Evolutionary conservation across 2,797 vertebrate species (phyloP).

Genomic region (Periophthalmus magnuspinnatus): DNA sequence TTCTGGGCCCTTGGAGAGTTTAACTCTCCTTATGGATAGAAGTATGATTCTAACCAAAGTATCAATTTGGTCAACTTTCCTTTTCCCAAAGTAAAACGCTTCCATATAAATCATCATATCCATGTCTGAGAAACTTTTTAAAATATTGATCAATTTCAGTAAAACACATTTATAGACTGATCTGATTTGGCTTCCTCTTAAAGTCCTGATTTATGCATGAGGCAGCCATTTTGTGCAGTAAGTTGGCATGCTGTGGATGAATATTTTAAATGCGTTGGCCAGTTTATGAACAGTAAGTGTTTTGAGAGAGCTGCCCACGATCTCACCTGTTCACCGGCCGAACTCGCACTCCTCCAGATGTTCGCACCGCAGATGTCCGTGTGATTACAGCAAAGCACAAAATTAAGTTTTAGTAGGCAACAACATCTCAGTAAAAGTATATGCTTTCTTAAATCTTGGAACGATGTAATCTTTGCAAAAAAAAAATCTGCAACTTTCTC

Average conservation of each 20-base stretch:
- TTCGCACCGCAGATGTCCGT: slow-evolving; percentile 4
- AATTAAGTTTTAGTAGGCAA: too few relatives aligned
- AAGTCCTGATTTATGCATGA: slow-evolving; percentile 11
- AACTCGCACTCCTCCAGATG: slow-evolving; percentile 20
- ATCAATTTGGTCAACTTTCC: too few relatives aligned
- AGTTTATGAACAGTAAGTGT: background rate
- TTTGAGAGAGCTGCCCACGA: background rate
- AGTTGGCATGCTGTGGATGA: background rate
- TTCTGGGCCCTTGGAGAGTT: too few relatives aligned
- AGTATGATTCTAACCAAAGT: too few relatives aligned
- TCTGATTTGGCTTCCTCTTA: slow-evolving; percentile 2
- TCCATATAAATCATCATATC: too few relatives aligned
- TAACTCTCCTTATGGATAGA: too few relatives aligned
- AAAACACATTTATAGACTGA: background rate
- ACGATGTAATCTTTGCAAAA: too few relatives aligned
- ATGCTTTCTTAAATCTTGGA: too few relatives aligned
- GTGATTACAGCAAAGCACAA: background rate
- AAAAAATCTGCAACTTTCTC: too few relatives aligned
- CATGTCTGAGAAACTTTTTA: too few relatives aligned
- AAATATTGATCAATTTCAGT: slow-evolving; percentile 8
- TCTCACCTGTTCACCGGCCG: slow-evolving; percentile 5
- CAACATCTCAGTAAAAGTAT: too few relatives aligned
- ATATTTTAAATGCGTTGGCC: background rate
- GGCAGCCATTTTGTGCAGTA: background rate
- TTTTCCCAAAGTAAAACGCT: too few relatives aligned